phyloP scores from a whole-genome alignment of 2,113 vertebrate genomes.

The Dissostichus mawsoni region DNA sequence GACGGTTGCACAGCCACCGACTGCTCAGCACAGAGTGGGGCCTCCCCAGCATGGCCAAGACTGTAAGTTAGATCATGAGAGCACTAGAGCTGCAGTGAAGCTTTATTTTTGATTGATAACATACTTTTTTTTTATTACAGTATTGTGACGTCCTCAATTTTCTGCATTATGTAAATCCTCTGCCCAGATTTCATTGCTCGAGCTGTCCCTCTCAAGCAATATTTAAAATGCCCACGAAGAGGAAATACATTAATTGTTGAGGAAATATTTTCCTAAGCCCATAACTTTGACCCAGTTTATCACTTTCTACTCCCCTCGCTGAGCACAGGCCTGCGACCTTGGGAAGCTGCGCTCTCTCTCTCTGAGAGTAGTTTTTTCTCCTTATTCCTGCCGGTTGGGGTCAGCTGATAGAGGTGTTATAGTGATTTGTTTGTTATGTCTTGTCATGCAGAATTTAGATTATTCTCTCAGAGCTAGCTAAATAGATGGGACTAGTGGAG shows the following conservation, averaged over 20 bases:
- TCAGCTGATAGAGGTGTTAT: too few species aligned
- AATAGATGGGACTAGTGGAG: too few species aligned
- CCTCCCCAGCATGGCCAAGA: slow-evolving; percentile 93
- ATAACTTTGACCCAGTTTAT: too few species aligned
- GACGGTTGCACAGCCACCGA: slow-evolving; percentile 93
- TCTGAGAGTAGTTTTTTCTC: too few species aligned
- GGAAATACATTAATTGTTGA: background rate
- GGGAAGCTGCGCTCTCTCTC: too few species aligned
- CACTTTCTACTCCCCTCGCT: too few species aligned
- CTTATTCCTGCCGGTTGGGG: too few species aligned
- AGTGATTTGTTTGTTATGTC: too few species aligned
- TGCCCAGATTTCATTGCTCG: background rate
- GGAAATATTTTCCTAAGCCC: too few species aligned
- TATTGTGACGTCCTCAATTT: background rate
- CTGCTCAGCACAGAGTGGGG: slow-evolving; percentile 98
- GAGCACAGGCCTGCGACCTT: too few species aligned
- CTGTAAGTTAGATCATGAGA: slow-evolving; percentile 81
- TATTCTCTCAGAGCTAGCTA: too few species aligned
- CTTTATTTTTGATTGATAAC: background rate
- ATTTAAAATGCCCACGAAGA: background rate
- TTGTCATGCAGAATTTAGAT: too few species aligned
- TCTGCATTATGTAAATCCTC: background rate
- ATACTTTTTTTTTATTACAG: background rate
- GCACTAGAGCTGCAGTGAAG: background rate
- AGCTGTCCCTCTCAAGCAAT: background rate